Evolutionary conservation across 2,113 vertebrate species (phyloP).

Genomic region (Lophius piscatorius): DNA sequence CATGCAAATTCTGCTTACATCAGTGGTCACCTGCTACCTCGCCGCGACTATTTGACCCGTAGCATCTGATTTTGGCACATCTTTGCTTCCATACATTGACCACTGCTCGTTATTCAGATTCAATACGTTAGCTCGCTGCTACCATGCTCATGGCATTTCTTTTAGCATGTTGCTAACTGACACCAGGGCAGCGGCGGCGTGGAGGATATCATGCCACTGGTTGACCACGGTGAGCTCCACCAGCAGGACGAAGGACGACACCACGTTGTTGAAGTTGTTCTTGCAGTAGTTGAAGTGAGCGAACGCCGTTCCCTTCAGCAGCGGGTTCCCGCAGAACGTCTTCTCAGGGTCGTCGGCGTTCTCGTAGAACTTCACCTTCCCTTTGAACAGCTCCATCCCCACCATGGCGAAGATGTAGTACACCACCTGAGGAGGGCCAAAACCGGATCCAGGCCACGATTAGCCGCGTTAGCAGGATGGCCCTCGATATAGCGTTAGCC

Average conservation of each 20-base stretch:
- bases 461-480: too few relatives aligned
- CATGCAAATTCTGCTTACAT: too few relatives aligned
- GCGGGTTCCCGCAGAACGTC: constrained; percentile 84
- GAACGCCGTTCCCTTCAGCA: constrained; percentile 82
- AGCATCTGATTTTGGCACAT: too few relatives aligned
- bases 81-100: too few relatives aligned
- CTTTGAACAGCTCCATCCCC: constrained; percentile 92
- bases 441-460: too few relatives aligned
- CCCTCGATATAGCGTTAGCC: too few relatives aligned
- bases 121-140: too few relatives aligned
- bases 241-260: constrained; percentile 86
- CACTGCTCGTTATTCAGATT: too few relatives aligned
- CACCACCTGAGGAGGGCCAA: constrained; percentile 80
- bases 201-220: constrained; percentile 97
- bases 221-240: constrained; percentile 94
- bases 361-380: constrained; percentile 83
- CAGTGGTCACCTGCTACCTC: too few relatives aligned
- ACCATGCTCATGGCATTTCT: too few relatives aligned
- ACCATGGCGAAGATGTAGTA: constrained; percentile 92
- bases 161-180: neutral
- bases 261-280: constrained; percentile 93
- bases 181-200: neutral
- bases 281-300: constrained; percentile 88
- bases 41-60: too few relatives aligned
- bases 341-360: constrained; percentile 43